A percentile compares a stretch with the other conserved stretches of the same genome.
Evolutionary conservation across 2,113 vertebrate genomes (phyloP).

Genomic region (Antigone vipio): DNA sequence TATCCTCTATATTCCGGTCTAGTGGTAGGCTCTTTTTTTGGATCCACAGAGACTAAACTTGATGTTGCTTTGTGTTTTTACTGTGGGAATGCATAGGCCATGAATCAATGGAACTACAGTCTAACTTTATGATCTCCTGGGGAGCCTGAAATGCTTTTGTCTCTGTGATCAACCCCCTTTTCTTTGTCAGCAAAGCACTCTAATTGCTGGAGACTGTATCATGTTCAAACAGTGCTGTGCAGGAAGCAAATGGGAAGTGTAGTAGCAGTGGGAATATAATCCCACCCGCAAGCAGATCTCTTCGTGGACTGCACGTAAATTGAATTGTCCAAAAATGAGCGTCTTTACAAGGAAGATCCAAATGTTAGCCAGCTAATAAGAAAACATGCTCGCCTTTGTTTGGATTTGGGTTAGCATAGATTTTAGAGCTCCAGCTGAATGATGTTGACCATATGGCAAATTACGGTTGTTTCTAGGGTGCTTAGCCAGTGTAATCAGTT

Average conservation of each 20-base stretch:
- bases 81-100: background rate
- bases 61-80: background rate
- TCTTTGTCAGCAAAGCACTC: background rate
- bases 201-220: background rate
- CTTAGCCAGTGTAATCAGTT: background rate
- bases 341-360: background rate
- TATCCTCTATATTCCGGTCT: background rate
- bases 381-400: rapidly evolving
- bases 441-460: background rate
- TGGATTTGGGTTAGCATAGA: background rate
- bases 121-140: constrained; percentile 3
- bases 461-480: background rate
- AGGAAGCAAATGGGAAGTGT: background rate
- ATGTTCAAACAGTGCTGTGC: background rate
- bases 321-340: background rate
- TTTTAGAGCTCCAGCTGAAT: background rate
- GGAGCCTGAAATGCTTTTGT: constrained; percentile 44
- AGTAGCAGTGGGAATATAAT: background rate
- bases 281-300: background rate
- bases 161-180: constrained; percentile 9
- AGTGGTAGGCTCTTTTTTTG: background rate
- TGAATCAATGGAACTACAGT: background rate
- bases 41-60: background rate
- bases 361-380: background rate
- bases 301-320: rapidly evolving